These are phyloP conservation scores for Diarsia mendica DNA, from an alignment of 2,888 invertebrate species.

Conservation along the genomic window DNA sequence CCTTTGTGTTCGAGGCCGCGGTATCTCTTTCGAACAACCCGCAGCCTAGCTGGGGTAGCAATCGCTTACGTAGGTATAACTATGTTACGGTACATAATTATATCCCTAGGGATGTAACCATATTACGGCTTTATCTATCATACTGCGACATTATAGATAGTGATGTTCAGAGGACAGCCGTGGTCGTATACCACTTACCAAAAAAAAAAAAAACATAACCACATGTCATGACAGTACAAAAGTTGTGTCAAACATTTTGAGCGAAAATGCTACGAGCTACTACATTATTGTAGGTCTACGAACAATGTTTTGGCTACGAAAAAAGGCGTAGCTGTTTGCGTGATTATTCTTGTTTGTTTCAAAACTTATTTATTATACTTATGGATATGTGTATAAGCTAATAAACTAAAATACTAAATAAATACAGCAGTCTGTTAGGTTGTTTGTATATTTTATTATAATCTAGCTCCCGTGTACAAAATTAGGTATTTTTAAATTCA, in stretches of 20 bases:
- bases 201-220: no score
- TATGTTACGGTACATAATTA: no score
- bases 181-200: no score
- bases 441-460: conserved; percentile 31
- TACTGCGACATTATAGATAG: no score
- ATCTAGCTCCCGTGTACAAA: conserved; percentile 58
- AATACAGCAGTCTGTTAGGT: conserved; percentile 15
- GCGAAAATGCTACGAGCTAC: conserved; percentile 12
- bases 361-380: conserved; percentile 1
- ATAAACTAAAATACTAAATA: conserved; percentile 30
- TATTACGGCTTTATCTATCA: no score
- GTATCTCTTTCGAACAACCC: no score
- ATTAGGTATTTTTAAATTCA: conserved; percentile 20
- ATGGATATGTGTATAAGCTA: conserved; percentile 8
- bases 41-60: not conserved
- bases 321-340: conserved; percentile 9
- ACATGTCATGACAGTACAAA: no score
- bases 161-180: no score
- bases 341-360: not conserved
- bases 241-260: no score
- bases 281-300: conserved; percentile 5
- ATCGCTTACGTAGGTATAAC: no score
- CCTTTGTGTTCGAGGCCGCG: no score
- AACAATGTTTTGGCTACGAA: not conserved
- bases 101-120: no score